Evolutionary conservation across 53 echinoderm and acorn worm species (phyloP), one percentile per base, ranked within the genome.

Genomic region (Henricia sp.): DNA sequence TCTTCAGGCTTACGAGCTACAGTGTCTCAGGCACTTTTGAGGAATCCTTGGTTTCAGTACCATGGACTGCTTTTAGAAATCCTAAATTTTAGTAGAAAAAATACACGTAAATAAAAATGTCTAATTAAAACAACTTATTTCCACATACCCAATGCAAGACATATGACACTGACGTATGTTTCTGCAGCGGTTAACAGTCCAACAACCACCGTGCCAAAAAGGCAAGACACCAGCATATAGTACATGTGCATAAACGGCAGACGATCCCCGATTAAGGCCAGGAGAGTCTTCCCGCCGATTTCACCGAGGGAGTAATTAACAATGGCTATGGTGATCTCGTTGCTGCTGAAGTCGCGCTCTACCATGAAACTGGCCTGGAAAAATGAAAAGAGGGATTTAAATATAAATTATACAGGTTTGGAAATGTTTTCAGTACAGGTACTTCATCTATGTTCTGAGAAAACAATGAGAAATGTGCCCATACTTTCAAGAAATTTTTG

Each of bases 311-410:
- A 93, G 33, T 93, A 85, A 11, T 90, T 50, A 67, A 83, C 74
- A 65, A 95, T 88, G 34, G 86, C 76, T 13, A 88, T 16, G 21
- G 95, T 86, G 37, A 89, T 89, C 58, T 89, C 87, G 12, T 68
- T 41, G 62, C 85, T 83, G 11, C 33, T 68, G 48, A 80, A 33
- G 10, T 36, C 80, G 13, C 29, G 35, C 8, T 25, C 50, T 35
- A 63, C 24, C 95, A 95, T 95, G 59, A 87, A 95, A 56, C 88
- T 92, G 25, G 87, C 95, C 95, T 95, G 70, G 13, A 87, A 24
- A 20, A 37, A 24, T 20, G 43, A 24, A 55, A 37, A 17, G 16
- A 2, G 38, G 10, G 4, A 2, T 14, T 0, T 6, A 0, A 30
- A 2, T 9, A 19, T n/a, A 53, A 3, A 10, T 53, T n/a, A n/a